Percentiles rank a stretch among this genome's conserved stretches.
Conservation (phyloP, 2,113 vertebrate species). For the Halichoeres trimaculatus region DNA sequence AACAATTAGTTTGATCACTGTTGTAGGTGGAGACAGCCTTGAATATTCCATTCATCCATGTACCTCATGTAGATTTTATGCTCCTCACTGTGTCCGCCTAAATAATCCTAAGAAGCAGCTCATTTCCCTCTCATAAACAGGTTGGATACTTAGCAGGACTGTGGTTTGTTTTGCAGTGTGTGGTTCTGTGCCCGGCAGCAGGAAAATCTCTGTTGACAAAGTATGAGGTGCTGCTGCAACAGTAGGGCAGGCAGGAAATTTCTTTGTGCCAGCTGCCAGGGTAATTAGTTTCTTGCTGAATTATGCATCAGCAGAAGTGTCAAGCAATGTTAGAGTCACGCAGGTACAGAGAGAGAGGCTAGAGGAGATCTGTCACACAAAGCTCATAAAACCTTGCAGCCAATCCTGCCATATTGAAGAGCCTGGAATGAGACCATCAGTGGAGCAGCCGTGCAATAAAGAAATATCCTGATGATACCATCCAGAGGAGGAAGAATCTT, state of each 20-base stretch:
- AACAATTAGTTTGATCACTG: slow-evolving; percentile 38
- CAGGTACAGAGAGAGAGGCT: slow-evolving; percentile 65
- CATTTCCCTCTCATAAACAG: slow-evolving; percentile 40
- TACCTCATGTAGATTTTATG: slow-evolving; percentile 25
- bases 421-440: slow-evolving; percentile 22
- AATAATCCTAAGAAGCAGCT: slow-evolving; percentile 37
- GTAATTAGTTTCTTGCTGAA: slow-evolving; percentile 82
- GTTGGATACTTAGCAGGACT: slow-evolving; percentile 34
- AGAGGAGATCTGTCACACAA: slow-evolving; percentile 64
- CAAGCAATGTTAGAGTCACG: slow-evolving; percentile 70
- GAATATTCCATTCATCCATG: slow-evolving; percentile 34
- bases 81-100: slow-evolving; percentile 24
- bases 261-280: slow-evolving; percentile 78
- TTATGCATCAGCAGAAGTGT: slow-evolving; percentile 81
- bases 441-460: slow-evolving; percentile 21
- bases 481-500: background rate
- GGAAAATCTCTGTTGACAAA: slow-evolving; percentile 69
- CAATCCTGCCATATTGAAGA: slow-evolving; percentile 36
- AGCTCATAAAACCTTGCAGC: slow-evolving; percentile 53
- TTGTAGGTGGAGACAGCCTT: slow-evolving; percentile 32
- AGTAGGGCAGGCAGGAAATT: slow-evolving; percentile 70
- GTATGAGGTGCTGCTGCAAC: slow-evolving; percentile 63
- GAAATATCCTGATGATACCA: slow-evolving; percentile 4
- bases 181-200: slow-evolving; percentile 60
- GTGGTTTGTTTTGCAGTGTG: slow-evolving; percentile 54